These are phyloP conservation scores for Triplophysa bombifrons DNA, from an alignment of 2,797 vertebrate genomes.

Conservation along the genomic window DNA sequence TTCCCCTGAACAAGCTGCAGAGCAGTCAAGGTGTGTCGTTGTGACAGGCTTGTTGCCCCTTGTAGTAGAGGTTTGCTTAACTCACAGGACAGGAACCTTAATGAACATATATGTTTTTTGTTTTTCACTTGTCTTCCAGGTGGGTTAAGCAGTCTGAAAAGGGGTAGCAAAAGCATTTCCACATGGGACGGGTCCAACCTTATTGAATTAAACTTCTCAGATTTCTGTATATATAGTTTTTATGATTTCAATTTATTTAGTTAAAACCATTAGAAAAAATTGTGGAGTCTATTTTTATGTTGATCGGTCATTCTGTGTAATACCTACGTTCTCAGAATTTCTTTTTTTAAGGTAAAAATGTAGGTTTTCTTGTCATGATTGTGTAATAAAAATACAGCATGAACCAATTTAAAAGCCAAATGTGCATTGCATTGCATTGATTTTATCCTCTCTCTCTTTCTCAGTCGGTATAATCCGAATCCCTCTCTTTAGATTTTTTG, in stretches of 20 bases:
- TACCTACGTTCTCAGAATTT: constrained; percentile 30
- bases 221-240: constrained; percentile 17
- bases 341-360: too few species aligned
- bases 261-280: background rate
- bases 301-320: constrained; percentile 16
- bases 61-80: constrained; percentile 33
- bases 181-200: constrained; percentile 11
- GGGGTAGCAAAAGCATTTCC: constrained; percentile 34
- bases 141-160: constrained; percentile 45
- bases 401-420: background rate
- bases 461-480: constrained; percentile 1
- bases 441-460: background rate
- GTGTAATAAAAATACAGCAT: background rate
- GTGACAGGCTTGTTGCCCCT: constrained; percentile 43
- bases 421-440: background rate
- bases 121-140: constrained; percentile 26
- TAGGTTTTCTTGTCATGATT: too few species aligned
- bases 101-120: constrained; percentile 24
- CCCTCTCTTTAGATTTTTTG: constrained; percentile 6
- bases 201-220: constrained; percentile 32
- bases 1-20: constrained; percentile 23
- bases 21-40: constrained; percentile 54
- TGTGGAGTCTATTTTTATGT: background rate
- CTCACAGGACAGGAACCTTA: constrained; percentile 7
- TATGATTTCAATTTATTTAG: background rate